Percentiles rank a stretch among this genome's conserved stretches.
phyloP scores from a whole-genome alignment of 2,113 vertebrate genomes.

The Rallus limicola region DNA sequence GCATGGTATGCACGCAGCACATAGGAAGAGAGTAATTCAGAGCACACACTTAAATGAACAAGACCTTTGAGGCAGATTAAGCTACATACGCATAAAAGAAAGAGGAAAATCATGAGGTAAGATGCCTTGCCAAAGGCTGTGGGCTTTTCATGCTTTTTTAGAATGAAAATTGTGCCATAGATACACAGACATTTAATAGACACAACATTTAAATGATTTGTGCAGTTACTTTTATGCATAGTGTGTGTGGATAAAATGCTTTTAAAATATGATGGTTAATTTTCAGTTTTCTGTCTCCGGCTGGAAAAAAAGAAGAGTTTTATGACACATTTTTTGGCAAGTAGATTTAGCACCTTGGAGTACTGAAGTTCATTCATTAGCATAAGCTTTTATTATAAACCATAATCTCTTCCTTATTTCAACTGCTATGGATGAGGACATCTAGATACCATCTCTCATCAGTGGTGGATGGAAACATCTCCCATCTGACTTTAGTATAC shows the following conservation, averaged over 20 bases:
- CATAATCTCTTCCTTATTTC: conserved; percentile 1
- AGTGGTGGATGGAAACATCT: not conserved
- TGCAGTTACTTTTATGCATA: not conserved
- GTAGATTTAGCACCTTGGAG: conserved; percentile 29
- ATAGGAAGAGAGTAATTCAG: not conserved
- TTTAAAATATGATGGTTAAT: not conserved
- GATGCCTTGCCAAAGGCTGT: conserved; percentile 16
- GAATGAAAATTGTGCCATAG: not conserved
- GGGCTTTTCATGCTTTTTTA: not conserved
- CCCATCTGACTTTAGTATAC: not conserved
- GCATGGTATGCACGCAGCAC: not conserved
- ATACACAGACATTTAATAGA: conserved; percentile 5
- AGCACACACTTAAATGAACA: not conserved
- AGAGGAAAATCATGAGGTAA: not conserved
- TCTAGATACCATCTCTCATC: not conserved
- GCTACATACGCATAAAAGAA: not conserved
- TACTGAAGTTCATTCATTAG: conserved; percentile 37
- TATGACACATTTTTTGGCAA: conserved; percentile 41
- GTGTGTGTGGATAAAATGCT: not conserved
- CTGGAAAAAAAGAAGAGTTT: not conserved
- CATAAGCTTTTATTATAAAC: conserved; percentile 33
- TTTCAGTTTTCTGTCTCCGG: conserved; percentile 35
- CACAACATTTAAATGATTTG: not conserved
- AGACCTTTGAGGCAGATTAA: conserved; percentile 49
- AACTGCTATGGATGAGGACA: not conserved